phyloP scores from a whole-genome alignment of 2,113 vertebrate genomes.

The Halcyon malimbica region DNA sequence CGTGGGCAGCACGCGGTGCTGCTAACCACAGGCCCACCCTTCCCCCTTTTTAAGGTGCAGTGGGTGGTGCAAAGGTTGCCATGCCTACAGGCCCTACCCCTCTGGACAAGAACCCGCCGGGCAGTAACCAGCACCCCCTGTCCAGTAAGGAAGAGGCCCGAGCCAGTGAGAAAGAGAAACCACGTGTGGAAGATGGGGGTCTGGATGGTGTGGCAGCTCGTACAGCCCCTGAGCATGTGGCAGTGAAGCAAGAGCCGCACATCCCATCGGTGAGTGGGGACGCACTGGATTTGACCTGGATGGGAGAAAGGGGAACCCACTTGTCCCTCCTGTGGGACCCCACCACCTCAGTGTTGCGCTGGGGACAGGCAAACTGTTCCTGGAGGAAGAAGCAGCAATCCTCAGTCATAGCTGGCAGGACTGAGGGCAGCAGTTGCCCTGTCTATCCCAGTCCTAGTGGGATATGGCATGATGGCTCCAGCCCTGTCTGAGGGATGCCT shows the following conservation, averaged over 20 bases:
- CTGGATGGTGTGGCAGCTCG: slow-evolving; percentile 86
- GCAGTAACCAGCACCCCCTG: slow-evolving; percentile 89
- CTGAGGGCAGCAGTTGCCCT: neutral
- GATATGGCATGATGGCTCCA: neutral
- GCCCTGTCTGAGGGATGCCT: neutral
- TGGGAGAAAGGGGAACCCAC: neutral
- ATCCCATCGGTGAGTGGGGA: slow-evolving; percentile 82
- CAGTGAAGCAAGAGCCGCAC: slow-evolving; percentile 88
- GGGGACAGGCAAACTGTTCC: neutral
- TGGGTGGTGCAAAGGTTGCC: slow-evolving; percentile 99
- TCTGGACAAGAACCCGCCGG: slow-evolving; percentile 88
- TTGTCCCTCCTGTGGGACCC: neutral
- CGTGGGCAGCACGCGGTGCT: slow-evolving; percentile 21
- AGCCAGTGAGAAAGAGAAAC: slow-evolving; percentile 88
- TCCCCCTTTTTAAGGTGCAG: slow-evolving; percentile 99
- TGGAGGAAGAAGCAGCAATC: neutral
- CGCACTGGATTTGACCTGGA: neutral
- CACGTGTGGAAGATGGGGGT: slow-evolving; percentile 82
- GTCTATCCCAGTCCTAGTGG: neutral
- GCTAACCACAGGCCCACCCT: slow-evolving; percentile 90
- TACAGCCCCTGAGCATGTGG: slow-evolving; percentile 83
- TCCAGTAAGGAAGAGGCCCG: slow-evolving; percentile 90
- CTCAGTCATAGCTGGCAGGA: neutral
- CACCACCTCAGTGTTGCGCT: neutral
- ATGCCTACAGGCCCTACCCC: slow-evolving; percentile 91